These are phyloP conservation scores for Ailurus styani DNA, from an alignment of 2,113 vertebrate genomes.

Conservation along the genomic window DNA sequence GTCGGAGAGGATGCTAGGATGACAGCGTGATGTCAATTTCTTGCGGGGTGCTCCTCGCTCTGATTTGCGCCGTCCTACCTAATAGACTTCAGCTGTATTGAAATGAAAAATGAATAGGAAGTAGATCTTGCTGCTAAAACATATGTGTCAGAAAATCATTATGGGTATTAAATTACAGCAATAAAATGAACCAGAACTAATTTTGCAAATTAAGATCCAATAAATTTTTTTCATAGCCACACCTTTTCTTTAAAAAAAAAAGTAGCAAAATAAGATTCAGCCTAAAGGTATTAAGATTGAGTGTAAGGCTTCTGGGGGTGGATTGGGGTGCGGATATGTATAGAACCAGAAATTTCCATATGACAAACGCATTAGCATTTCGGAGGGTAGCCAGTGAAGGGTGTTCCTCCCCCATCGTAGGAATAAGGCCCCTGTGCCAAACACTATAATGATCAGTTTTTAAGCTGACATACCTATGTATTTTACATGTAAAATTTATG, in stretches of 20 bases:
- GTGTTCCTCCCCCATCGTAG: not conserved
- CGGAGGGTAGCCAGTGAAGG: not conserved
- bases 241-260: slow-evolving; percentile 32
- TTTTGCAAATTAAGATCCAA: slow-evolving; percentile 75
- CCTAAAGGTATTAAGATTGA: not conserved
- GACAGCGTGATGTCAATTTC: not conserved
- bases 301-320: not conserved
- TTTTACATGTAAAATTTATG: slow-evolving; percentile 37
- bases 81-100: slow-evolving; percentile 61
- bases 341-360: not conserved
- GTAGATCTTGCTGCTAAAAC: slow-evolving; percentile 74
- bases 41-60: not conserved
- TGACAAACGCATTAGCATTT: not conserved
- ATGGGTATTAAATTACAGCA: slow-evolving; percentile 76
- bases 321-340: fast-evolving
- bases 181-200: slow-evolving; percentile 76
- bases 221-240: slow-evolving; percentile 68
- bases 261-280: slow-evolving; percentile 46
- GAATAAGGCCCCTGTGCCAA: not conserved
- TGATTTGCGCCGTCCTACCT: slow-evolving; percentile 48
- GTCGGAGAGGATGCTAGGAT: not conserved
- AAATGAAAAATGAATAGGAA: slow-evolving; percentile 73
- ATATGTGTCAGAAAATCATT: slow-evolving; percentile 81
- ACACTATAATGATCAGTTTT: not conserved
- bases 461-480: not conserved